Percentiles rank a stretch among this genome's conserved stretches.
Evolutionary conservation across 2,888 invertebrate species (phyloP).

Genomic region (Parasteatoda lunata): DNA sequence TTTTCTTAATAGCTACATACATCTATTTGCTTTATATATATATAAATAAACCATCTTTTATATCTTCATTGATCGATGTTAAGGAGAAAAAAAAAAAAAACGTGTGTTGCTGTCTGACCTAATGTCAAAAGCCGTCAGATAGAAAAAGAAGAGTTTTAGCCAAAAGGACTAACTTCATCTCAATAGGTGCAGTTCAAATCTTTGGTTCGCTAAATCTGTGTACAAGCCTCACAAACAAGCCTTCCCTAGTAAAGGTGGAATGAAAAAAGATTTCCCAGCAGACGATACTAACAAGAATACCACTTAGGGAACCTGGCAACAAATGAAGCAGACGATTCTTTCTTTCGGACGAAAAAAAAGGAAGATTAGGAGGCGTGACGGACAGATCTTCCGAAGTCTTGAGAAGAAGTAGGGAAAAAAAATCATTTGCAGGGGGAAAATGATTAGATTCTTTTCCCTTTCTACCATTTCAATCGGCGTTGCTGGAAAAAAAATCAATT

Average conservation of each 20-base stretch:
- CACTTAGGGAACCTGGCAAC: constrained; percentile 35
- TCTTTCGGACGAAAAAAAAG: neutral
- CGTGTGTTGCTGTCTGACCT: too few relatives aligned
- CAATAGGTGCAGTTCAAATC: too few relatives aligned
- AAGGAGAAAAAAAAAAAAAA: too few relatives aligned
- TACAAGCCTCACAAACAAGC: neutral
- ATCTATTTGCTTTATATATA: too few relatives aligned
- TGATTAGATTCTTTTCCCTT: constrained; percentile 5
- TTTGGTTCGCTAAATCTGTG: too few relatives aligned
- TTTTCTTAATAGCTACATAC: too few relatives aligned
- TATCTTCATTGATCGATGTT: too few relatives aligned
- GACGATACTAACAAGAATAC: constrained; percentile 29
- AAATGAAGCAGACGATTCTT: constrained; percentile 19
- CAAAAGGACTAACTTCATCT: too few relatives aligned
- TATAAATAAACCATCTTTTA: too few relatives aligned
- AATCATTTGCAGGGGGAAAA: neutral
- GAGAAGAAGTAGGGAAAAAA: neutral
- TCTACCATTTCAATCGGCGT: neutral
- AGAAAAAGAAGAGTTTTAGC: too few relatives aligned
- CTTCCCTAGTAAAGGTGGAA: neutral
- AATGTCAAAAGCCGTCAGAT: too few relatives aligned
- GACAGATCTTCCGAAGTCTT: constrained; percentile 1
- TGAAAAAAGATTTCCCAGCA: neutral
- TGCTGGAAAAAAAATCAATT: neutral
- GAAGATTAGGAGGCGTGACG: constrained; percentile 22